A percentile compares a stretch with the other conserved stretches of the same genome.
These are phyloP conservation scores for Phycodurus eques DNA, from an alignment of 2,113 vertebrate species.

Conservation along the genomic window DNA sequence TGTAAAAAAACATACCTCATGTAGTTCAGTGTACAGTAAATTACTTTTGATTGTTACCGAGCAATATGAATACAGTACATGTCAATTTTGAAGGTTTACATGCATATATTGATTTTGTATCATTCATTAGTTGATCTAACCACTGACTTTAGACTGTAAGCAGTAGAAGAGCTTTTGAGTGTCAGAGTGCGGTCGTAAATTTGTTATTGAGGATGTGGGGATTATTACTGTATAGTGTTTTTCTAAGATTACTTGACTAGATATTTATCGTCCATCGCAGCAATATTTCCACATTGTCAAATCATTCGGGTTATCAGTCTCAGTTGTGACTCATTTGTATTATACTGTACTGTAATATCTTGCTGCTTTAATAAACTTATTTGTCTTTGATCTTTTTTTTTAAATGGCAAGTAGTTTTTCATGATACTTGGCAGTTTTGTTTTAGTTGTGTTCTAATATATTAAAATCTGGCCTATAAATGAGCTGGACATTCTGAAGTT, in stretches of 20 bases:
- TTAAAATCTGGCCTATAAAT: too few species aligned
- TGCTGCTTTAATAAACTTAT: slow-evolving; percentile 59
- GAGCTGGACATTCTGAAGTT: too few species aligned
- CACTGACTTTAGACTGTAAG: slow-evolving; percentile 66
- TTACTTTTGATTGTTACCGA: slow-evolving; percentile 65
- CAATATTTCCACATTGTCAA: slow-evolving; percentile 8
- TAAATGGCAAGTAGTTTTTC: background rate
- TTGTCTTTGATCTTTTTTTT: background rate
- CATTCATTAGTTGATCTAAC: slow-evolving; percentile 29
- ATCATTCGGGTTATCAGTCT: slow-evolving; percentile 2
- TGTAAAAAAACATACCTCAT: slow-evolving; percentile 65
- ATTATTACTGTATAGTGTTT: slow-evolving; percentile 44
- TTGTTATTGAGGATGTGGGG: slow-evolving; percentile 5
- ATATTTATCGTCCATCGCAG: slow-evolving; percentile 14
- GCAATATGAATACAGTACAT: slow-evolving; percentile 69
- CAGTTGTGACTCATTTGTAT: slow-evolving; percentile 39
- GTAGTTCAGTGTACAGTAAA: slow-evolving; percentile 52
- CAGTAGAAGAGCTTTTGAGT: slow-evolving; percentile 61
- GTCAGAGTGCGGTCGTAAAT: slow-evolving; percentile 39
- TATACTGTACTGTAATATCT: slow-evolving; percentile 75
- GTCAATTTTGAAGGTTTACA: slow-evolving; percentile 20
- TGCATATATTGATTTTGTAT: slow-evolving; percentile 6
- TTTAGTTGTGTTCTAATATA: too few species aligned
- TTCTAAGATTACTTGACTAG: slow-evolving; percentile 40
- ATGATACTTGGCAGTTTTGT: background rate